Conservation (phyloP, 2,113 vertebrate genomes). For the Chionomys nivalis region DNA sequence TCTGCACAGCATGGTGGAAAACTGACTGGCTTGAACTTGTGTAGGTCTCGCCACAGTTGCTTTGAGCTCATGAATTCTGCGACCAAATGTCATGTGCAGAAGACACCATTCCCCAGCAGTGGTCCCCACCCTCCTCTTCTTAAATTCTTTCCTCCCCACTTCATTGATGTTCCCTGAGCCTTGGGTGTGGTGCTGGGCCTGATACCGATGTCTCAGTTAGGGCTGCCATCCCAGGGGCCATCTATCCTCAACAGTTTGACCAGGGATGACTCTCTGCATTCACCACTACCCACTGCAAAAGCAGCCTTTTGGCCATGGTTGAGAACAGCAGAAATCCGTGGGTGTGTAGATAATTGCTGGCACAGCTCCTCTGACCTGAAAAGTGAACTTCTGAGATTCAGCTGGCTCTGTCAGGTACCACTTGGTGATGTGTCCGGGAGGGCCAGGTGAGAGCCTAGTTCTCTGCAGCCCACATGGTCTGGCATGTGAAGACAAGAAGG, state of each 20-base stretch:
- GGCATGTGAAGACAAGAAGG: too few species aligned
- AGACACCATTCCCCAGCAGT: background rate
- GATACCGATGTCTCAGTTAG: background rate
- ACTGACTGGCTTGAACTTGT: background rate
- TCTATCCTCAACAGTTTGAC: background rate
- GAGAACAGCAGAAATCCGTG: background rate
- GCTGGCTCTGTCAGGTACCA: too few species aligned
- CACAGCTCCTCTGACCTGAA: background rate
- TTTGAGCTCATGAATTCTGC: background rate
- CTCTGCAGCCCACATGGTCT: too few species aligned
- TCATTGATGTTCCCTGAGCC: background rate
- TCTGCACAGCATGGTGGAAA: accelerated
- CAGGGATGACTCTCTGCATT: too few species aligned
- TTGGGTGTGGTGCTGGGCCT: too few species aligned
- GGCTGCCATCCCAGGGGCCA: background rate
- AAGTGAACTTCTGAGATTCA: too few species aligned
- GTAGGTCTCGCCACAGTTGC: background rate
- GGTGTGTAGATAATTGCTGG: background rate
- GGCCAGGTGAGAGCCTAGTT: too few species aligned
- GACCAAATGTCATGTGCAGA: background rate
- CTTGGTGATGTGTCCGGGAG: too few species aligned
- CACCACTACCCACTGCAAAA: too few species aligned
- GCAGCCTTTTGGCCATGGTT: background rate
- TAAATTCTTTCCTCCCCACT: background rate
- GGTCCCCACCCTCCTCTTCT: background rate